Base-by-base conservation (phyloP, 2,797 vertebrate genomes). In the Siniperca obscura region DNA sequence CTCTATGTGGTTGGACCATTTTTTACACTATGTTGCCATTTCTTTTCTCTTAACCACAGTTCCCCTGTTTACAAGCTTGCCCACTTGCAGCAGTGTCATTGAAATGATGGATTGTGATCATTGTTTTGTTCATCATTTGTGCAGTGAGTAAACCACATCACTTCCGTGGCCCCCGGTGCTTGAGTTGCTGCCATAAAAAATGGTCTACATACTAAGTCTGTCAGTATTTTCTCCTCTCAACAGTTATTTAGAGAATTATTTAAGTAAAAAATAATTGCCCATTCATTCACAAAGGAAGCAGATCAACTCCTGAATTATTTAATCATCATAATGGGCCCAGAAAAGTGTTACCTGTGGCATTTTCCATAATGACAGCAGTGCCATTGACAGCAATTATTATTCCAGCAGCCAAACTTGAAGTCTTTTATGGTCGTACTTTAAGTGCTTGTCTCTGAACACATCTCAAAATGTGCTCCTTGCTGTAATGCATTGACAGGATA, bases 261-360 rank as follows among this genome's bases (percentile, higher is more conserved):
- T 78, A 78, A 70, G n/a, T 13, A 55, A 79, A 48, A 76, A 60
- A 60, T 22, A 70, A 71, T 55, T 44, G 57, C 55, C 44, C 34
- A 52, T 65, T 85, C 62, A 80, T 87, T 65, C 53, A 48, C 70
- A 79, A 61, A 69, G 76, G 38, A 87, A 85, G 55, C 70, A 81
- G 25, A 86, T 76, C 52, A n/a, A 72, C 74, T 85, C 10, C 21
- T 85, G 55, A 85, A 89, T 88, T 82, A 89, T 70, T 87, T 70
- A 86, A n/a, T 85, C 67, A 74, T 55, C 30, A 21, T 83, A 91
- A 90, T 81, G 53, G 67, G 17, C 48, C 55, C 59, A 57, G 69
- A 71, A 89, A 89, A 85, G 38, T 74, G 62, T 79, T 86, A 83
- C 78, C 83, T 89, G 80, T 91, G 74, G 68, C 77, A 71, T 91